These are phyloP conservation scores for Anoplolepis gracilipes DNA, from an alignment of 1,140 invertebrate species.

Conservation along the genomic window DNA sequence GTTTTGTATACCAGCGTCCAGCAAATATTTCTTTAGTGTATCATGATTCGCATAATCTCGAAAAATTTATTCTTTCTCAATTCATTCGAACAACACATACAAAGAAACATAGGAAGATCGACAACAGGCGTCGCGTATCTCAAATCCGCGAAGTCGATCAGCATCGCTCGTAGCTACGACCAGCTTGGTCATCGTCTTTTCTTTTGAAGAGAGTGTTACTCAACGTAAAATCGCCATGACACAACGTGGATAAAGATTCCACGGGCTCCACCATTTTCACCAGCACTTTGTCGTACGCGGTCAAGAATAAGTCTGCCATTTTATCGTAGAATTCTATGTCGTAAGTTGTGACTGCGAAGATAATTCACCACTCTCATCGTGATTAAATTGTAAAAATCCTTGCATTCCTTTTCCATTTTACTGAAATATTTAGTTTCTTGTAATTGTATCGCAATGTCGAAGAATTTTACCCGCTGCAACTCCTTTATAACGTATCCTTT, in stretches of 20 bases:
- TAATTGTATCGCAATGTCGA: slow-evolving; percentile 66
- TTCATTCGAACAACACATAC: slow-evolving; percentile 74
- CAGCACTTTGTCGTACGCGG: slow-evolving; percentile 56
- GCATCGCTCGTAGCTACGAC: slow-evolving; percentile 72
- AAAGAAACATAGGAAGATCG: slow-evolving; percentile 84
- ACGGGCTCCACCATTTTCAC: not conserved
- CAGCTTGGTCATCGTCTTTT: slow-evolving; percentile 34
- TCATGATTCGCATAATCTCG: slow-evolving; percentile 78
- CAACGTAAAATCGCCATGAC: slow-evolving; percentile 83
- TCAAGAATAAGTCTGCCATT: slow-evolving; percentile 42
- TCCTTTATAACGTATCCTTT: slow-evolving; percentile 79
- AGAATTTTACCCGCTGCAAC: slow-evolving; percentile 72
- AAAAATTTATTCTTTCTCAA: slow-evolving; percentile 68
- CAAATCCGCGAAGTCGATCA: slow-evolving; percentile 83
- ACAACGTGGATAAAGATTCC: slow-evolving; percentile 79
- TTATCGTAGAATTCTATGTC: slow-evolving; percentile 70
- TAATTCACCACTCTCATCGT: slow-evolving; percentile 7
- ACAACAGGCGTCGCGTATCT: slow-evolving; percentile 80
- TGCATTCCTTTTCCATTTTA: no score
- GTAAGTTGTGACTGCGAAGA: slow-evolving; percentile 48
- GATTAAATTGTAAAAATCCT: no score
- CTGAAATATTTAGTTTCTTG: slow-evolving; percentile 38
- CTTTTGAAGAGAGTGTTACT: slow-evolving; percentile 81
- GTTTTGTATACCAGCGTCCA: slow-evolving; percentile 57
- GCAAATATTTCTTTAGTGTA: slow-evolving; percentile 60